These are phyloP conservation scores for Palythoa caribaeorum DNA, from an alignment of 92 coral and sea anemone species.

Conservation along the genomic window DNA sequence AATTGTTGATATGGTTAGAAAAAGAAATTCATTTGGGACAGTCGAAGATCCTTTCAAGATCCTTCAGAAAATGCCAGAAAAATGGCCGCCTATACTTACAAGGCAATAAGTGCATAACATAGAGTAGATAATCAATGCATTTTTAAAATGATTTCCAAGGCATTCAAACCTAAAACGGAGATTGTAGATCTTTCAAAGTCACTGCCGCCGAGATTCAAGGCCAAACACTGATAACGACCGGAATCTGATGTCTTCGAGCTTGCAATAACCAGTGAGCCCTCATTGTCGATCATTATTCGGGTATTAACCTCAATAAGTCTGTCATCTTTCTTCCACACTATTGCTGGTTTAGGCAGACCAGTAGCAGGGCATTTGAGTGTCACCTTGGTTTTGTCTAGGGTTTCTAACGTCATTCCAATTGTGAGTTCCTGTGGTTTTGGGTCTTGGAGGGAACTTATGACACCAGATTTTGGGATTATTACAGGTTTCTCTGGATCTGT, in stretches of 20 bases:
- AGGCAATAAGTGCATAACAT: too few species aligned
- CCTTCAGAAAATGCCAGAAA: too few species aligned
- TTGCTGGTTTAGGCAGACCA: constrained; percentile 28
- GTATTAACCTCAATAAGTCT: background rate
- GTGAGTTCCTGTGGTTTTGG: constrained; percentile 19
- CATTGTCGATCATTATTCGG: constrained; percentile 3
- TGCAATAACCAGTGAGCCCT: constrained; percentile 9
- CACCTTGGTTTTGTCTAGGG: constrained; percentile 20
- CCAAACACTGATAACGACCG: constrained; percentile 14
- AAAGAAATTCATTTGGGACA: too few species aligned
- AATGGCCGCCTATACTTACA: too few species aligned
- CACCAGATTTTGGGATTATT: background rate
- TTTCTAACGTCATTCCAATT: constrained; percentile 12
- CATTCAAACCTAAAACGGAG: too few species aligned
- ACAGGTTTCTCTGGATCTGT: constrained; percentile 29
- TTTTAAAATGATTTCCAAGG: too few species aligned
- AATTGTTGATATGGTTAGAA: too few species aligned
- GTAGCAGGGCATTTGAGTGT: constrained; percentile 23
- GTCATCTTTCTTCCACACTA: constrained; percentile 31
- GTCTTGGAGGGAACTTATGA: background rate
- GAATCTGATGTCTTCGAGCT: constrained; percentile 8
- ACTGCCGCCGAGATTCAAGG: too few species aligned
- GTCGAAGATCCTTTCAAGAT: too few species aligned
- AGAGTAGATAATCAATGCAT: too few species aligned
- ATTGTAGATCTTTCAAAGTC: too few species aligned